phyloP scores from a whole-genome alignment of 2,797 vertebrate genomes.

The Phalloptychus januarius region DNA sequence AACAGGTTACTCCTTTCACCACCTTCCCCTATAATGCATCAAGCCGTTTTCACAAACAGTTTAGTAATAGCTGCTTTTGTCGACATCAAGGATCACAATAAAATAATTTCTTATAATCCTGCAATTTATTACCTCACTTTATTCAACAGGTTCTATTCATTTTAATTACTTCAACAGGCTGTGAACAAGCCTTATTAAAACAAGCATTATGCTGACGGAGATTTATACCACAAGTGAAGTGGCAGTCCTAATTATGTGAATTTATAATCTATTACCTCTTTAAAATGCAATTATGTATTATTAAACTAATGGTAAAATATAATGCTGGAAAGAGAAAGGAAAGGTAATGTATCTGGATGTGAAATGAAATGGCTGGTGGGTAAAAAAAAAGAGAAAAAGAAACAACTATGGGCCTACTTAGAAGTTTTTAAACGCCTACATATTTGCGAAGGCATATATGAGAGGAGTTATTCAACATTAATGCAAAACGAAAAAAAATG shows the following conservation, averaged over 20 bases:
- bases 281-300: conserved; percentile 83
- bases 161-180: conserved; percentile 77
- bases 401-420: not conserved
- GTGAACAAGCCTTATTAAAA: conserved; percentile 77
- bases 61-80: conserved; percentile 63
- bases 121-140: conserved; percentile 77
- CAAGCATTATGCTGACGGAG: conserved; percentile 77
- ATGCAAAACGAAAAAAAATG: conserved; percentile 32
- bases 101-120: conserved; percentile 48
- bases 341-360: conserved; percentile 42
- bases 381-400: conserved; percentile 8
- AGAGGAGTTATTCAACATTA: conserved; percentile 59
- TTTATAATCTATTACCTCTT: conserved; percentile 83
- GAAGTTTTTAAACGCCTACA: not conserved
- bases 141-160: conserved; percentile 77
- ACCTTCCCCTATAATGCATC: not conserved
- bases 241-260: conserved; percentile 72
- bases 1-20: not conserved
- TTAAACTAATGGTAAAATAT: conserved; percentile 78
- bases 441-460: conserved; percentile 9
- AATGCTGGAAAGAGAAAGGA: conserved; percentile 59
- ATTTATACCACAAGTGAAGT: conserved; percentile 78
- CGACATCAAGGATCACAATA: conserved; percentile 59
- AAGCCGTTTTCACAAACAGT: conserved; percentile 44
- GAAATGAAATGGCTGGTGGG: conserved; percentile 58